These are phyloP conservation scores for Rhadina sibilatrix DNA, from an alignment of 2,113 vertebrate species.

Conservation along the genomic window DNA sequence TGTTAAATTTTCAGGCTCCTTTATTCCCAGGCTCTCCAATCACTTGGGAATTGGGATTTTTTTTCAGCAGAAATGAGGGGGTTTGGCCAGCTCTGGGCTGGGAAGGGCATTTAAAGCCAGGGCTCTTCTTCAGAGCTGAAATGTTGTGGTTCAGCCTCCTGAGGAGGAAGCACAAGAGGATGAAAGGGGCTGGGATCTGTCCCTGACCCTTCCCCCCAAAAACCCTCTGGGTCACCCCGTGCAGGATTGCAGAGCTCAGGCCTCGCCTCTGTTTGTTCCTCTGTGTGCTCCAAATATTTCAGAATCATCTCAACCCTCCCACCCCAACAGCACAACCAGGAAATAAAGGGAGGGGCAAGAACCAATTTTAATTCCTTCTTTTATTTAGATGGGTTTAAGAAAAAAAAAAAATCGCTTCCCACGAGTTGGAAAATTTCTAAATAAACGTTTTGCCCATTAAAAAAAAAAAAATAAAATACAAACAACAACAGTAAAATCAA, in stretches of 20 bases:
- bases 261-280: not conserved
- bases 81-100: not conserved
- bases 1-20: not conserved
- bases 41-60: not conserved
- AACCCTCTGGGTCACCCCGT: not conserved
- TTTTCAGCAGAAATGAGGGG: not conserved
- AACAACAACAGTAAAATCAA: not conserved
- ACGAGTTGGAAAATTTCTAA: not conserved
- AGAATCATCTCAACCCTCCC: not conserved
- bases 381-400: not conserved
- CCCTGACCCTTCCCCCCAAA: not conserved
- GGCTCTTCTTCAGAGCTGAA: not conserved
- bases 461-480: not conserved
- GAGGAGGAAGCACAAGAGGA: not conserved
- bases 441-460: not conserved
- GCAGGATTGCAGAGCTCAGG: not conserved
- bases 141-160: not conserved
- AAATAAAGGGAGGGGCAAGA: not conserved
- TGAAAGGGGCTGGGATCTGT: not conserved
- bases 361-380: not conserved
- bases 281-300: not conserved
- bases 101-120: not conserved
- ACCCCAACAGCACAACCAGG: fast-evolving
- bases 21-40: not conserved
- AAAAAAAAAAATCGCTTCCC: not conserved